These are phyloP conservation scores for Acanthosepion esculentum DNA, from an alignment of 2,888 invertebrate species.

Conservation along the genomic window DNA sequence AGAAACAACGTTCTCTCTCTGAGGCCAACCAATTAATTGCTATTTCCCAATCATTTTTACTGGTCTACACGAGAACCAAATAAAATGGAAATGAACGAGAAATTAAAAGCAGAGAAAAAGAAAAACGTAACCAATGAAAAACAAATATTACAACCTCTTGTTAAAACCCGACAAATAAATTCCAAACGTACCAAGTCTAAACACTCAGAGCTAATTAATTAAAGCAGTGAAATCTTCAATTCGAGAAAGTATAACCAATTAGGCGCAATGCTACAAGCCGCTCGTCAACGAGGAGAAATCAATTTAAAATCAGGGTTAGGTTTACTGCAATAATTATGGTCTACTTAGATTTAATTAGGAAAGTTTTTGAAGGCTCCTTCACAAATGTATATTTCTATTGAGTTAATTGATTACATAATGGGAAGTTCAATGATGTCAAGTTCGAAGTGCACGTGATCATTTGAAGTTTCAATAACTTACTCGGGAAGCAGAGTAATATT, in stretches of 20 bases:
- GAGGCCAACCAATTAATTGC: neutral
- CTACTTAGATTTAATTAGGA: conserved; percentile 33
- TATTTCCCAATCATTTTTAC: neutral
- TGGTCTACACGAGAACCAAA: neutral
- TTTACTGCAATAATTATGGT: neutral
- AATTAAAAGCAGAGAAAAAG: neutral
- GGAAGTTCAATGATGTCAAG: no score
- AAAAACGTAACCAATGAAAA: neutral
- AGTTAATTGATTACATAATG: no score
- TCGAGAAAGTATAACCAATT: neutral
- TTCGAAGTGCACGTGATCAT: no score
- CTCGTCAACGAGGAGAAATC: neutral
- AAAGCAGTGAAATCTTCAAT: neutral
- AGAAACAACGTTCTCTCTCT: neutral
- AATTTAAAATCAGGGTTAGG: neutral
- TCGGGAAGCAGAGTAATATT: no score
- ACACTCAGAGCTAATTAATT: neutral
- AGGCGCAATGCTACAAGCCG: neutral
- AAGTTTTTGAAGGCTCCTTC: neutral
- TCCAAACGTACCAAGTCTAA: neutral
- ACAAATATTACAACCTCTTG: neutral
- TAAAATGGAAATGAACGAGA: neutral
- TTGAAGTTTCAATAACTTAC: no score
- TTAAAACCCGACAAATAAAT: neutral
- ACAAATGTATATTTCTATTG: neutral